Percentiles rank a stretch among this genome's conserved stretches.
These are phyloP conservation scores for Imbricaverruca yamaguchii DNA, from an alignment of 2,888 invertebrate species.

Conservation along the genomic window DNA sequence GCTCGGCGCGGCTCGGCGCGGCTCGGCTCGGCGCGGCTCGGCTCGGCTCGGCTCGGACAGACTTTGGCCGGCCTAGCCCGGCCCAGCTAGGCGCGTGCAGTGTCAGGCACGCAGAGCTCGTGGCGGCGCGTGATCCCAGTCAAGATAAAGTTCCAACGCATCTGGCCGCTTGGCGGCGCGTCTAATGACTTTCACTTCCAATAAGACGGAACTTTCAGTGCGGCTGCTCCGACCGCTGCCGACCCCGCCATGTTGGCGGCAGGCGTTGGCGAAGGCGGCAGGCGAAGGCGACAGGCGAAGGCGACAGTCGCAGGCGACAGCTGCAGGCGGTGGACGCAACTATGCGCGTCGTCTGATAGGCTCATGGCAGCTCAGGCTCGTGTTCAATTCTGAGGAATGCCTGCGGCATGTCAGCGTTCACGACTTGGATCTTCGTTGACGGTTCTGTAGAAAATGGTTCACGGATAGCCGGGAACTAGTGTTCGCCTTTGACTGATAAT, in stretches of 20 bases:
- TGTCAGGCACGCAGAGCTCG: not conserved
- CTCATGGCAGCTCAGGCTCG: too few species aligned
- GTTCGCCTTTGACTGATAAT: too few species aligned
- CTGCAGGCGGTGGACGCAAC: too few species aligned
- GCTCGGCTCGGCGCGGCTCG: too few species aligned
- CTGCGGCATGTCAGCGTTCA: too few species aligned
- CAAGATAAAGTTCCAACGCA: conserved; percentile 1
- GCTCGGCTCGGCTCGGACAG: not conserved
- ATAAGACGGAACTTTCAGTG: not conserved
- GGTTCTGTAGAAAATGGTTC: too few species aligned
- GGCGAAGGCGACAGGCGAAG: not conserved
- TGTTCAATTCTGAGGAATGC: too few species aligned
- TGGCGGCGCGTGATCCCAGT: not conserved
- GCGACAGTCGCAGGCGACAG: too few species aligned
- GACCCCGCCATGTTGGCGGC: not conserved
- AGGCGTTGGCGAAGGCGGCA: not conserved
- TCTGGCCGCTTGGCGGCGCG: not conserved
- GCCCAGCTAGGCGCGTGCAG: not conserved
- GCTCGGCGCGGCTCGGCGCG: too few species aligned
- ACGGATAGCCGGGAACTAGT: too few species aligned
- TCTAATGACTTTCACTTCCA: conserved; percentile 17
- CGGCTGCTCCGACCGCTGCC: not conserved
- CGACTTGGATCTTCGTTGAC: too few species aligned
- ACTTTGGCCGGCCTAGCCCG: not conserved
- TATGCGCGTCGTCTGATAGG: too few species aligned